These are phyloP conservation scores for Lasioglossum albipes DNA, from an alignment of 1,140 invertebrate species.

Conservation along the genomic window DNA sequence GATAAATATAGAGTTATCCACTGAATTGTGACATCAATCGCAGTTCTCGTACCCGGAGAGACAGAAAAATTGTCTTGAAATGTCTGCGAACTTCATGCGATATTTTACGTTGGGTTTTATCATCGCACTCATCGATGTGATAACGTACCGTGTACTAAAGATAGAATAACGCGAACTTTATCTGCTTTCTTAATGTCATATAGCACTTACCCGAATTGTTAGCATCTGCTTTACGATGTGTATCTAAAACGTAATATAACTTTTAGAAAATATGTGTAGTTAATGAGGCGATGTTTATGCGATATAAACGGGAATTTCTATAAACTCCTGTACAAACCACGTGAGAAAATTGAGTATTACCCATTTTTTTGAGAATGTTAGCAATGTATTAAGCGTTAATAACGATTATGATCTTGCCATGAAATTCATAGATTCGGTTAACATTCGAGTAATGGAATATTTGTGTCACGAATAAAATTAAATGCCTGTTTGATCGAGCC, in stretches of 20 bases:
- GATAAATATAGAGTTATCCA: slow-evolving; percentile 45
- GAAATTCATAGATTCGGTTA: too few relatives aligned
- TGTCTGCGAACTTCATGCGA: slow-evolving; percentile 10
- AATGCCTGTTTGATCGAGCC: too few relatives aligned
- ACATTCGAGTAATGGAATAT: too few relatives aligned
- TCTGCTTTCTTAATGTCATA: slow-evolving; percentile 12
- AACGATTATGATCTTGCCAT: too few relatives aligned
- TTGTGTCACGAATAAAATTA: too few relatives aligned
- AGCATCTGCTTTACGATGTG: background rate
- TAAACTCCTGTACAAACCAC: background rate
- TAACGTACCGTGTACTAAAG: slow-evolving; percentile 29
- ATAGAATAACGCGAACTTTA: slow-evolving; percentile 36
- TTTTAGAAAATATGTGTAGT: background rate
- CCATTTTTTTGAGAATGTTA: background rate
- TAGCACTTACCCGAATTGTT: background rate
- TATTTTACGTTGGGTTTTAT: slow-evolving; percentile 35
- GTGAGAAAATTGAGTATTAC: background rate
- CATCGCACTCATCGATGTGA: slow-evolving; percentile 44
- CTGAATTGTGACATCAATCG: background rate
- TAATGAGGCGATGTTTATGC: background rate
- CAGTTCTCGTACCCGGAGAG: slow-evolving; percentile 17
- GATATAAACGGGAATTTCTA: background rate
- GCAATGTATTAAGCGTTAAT: background rate
- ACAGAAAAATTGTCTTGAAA: slow-evolving; percentile 15
- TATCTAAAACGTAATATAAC: background rate